phyloP scores from a whole-genome alignment of 2,888 invertebrate genomes.

The Cabera pusaria region DNA sequence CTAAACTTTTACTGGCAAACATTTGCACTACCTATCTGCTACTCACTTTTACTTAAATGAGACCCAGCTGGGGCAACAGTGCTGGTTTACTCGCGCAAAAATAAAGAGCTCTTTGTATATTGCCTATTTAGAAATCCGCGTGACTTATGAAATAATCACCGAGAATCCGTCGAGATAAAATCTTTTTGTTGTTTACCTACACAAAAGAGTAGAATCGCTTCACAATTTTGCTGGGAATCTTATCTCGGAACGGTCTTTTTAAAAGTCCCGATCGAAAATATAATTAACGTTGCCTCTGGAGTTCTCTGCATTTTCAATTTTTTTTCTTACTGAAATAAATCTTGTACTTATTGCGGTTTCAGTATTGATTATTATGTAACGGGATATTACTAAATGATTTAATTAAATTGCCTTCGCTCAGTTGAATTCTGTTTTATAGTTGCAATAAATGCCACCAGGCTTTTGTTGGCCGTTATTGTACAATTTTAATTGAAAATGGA shows the following conservation, averaged over 20 bases:
- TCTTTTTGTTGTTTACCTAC: conserved; percentile 54
- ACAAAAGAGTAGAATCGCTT: conserved; percentile 54
- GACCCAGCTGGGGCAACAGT: conserved; percentile 26
- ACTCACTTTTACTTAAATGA: conserved; percentile 29
- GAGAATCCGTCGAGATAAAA: conserved; percentile 48
- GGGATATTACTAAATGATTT: conserved; percentile 15
- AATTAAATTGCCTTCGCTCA: conserved; percentile 20
- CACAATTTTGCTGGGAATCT: conserved; percentile 44
- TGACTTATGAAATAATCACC: conserved; percentile 51
- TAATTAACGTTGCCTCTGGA: conserved; percentile 31
- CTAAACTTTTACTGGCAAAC: conserved; percentile 52
- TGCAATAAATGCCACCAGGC: conserved; percentile 12
- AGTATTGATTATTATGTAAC: conserved; percentile 8
- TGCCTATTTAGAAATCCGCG: conserved; percentile 43
- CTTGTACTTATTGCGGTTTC: conserved; percentile 9
- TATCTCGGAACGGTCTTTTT: conserved; percentile 42
- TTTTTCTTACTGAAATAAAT: conserved; percentile 23
- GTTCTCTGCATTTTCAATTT: no score
- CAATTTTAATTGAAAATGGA: conserved; percentile 16
- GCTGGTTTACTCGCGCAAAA: conserved; percentile 27
- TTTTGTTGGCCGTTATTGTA: conserved; percentile 14
- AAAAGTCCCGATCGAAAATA: conserved; percentile 43
- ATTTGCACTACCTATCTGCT: conserved; percentile 27
- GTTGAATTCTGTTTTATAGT: conserved; percentile 20
- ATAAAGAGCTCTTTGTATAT: conserved; percentile 42